A percentile compares a stretch with the other conserved stretches of the same genome.
Evolutionary conservation across 2,888 invertebrate genomes (phyloP).

Genomic region (Suillia variegata): DNA sequence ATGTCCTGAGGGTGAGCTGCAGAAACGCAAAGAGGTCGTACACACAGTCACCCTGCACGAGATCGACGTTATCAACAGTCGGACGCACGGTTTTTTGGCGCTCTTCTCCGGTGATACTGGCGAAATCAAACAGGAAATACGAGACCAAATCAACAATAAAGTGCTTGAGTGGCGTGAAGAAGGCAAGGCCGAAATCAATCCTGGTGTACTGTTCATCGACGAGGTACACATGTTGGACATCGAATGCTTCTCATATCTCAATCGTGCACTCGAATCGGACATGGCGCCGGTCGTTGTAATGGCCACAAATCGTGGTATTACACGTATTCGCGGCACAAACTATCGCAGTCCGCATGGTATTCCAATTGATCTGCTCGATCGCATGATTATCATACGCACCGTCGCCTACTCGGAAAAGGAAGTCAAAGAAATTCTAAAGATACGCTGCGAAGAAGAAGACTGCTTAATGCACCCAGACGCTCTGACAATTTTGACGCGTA

Average conservation of each 20-base stretch:
- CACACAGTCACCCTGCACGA: conserved; percentile 99
- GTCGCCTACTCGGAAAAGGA: conserved; percentile 87
- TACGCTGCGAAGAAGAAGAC: conserved; percentile 97
- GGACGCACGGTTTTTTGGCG: conserved; percentile 97
- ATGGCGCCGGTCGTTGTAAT: conserved; percentile 98
- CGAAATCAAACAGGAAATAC: conserved; percentile 95
- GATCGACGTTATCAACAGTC: conserved; percentile 97
- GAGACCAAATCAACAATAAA: conserved; percentile 97
- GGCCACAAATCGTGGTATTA: conserved; percentile 97
- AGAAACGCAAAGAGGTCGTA: conserved; percentile 96
- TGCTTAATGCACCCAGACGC: conserved; percentile 94
- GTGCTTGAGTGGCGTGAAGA: conserved; percentile 99
- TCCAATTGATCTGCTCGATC: conserved; percentile 93
- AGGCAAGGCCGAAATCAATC: conserved; percentile 98
- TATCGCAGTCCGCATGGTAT: conserved; percentile 97
- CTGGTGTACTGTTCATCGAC: conserved; percentile 96
- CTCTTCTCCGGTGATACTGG: conserved; percentile 99
- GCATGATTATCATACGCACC: conserved; percentile 94
- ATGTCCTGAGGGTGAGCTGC: conserved; percentile 97
- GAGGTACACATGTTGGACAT: conserved; percentile 99
- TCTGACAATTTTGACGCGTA: conserved; percentile 85
- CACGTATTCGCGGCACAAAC: conserved; percentile 91
- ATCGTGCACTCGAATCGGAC: conserved; percentile 95
- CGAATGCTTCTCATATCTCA: conserved; percentile 97
- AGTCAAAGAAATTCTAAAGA: conserved; percentile 88